These are phyloP conservation scores for Pygocentrus nattereri DNA, from an alignment of 2,797 vertebrate species.

Conservation along the genomic window DNA sequence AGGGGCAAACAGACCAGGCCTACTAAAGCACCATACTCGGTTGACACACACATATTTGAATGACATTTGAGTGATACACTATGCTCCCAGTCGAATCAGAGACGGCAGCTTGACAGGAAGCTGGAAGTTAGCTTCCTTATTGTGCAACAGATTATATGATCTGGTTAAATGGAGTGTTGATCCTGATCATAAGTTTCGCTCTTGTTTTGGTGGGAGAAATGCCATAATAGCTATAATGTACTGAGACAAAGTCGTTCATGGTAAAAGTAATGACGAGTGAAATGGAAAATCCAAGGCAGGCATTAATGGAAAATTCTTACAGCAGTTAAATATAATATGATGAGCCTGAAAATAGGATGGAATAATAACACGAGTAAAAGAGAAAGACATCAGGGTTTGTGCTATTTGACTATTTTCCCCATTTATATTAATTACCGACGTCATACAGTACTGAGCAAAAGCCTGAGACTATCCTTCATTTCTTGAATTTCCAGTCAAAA, in stretches of 20 bases:
- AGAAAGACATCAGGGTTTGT: too few species aligned
- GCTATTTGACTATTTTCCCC: too few species aligned
- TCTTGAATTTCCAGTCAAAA: too few species aligned
- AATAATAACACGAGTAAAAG: too few species aligned
- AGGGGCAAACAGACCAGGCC: slow-evolving; percentile 54
- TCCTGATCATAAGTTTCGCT: neutral
- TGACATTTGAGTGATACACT: slow-evolving; percentile 53
- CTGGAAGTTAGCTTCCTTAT: neutral
- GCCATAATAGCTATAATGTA: neutral
- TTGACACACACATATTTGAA: slow-evolving; percentile 59
- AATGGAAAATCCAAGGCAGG: neutral
- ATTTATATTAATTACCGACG: too few species aligned
- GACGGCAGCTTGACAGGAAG: neutral
- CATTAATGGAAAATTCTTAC: neutral
- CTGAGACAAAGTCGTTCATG: neutral
- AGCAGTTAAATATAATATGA: neutral
- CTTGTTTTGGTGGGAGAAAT: neutral
- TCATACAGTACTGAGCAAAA: too few species aligned
- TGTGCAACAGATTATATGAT: neutral
- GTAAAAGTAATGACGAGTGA: neutral
- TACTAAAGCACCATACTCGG: slow-evolving; percentile 60
- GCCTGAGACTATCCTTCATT: too few species aligned
- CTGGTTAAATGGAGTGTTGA: neutral
- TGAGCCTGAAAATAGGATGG: neutral
- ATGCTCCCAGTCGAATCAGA: neutral